Evolutionary conservation across 2,888 invertebrate genomes (phyloP), one percentile per base, ranked within the genome.

Genomic region (Dryobotodes eremita): DNA sequence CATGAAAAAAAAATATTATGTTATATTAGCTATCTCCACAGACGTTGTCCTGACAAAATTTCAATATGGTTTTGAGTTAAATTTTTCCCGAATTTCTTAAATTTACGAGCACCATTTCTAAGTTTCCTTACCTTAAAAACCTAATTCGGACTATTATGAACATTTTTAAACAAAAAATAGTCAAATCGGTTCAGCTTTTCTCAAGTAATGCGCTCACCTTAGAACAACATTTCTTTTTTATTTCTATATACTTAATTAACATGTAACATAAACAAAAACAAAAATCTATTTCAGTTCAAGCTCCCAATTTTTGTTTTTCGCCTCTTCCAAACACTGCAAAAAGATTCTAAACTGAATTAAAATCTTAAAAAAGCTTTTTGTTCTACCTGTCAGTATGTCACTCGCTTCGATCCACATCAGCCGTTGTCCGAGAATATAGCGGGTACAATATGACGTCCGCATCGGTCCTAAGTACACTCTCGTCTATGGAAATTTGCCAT

Each of bases 391-490:
- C 75, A 50, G 82, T 82, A 72, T 86, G 75, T 79, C 76, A 72
- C 78, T 31, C n/a, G 50, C 65, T 77, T 75, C 71, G 68, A 86
- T 86, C 70, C 71, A 86, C 80, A 84, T 84, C 78, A 84, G 88
- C 74, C 83, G 79, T 82, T 78, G 75, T 72, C 75, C 71, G 72
- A 79, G 71, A 82, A 73, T 78, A 80, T 48, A 79, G 65, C 78
- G 73, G 73, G 66, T 57, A 72, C 79, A 75, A 79, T 84, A 80
- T 86, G 77, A 82, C 48, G 83, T 75, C 69, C 80, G 42, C 77
- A 36, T 80, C 76, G 62, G 80, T 89, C 89, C 89, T 90, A 89
- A 90, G 86, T 89, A 90, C 90, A 89, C 90, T 86, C 53, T 82
- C 46, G 31, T 70, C 75, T 72, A 79, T 84, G 84, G 84, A 82